Conservation (phyloP, 2,888 invertebrate species). For the Dasysyrphus tricinctus region DNA sequence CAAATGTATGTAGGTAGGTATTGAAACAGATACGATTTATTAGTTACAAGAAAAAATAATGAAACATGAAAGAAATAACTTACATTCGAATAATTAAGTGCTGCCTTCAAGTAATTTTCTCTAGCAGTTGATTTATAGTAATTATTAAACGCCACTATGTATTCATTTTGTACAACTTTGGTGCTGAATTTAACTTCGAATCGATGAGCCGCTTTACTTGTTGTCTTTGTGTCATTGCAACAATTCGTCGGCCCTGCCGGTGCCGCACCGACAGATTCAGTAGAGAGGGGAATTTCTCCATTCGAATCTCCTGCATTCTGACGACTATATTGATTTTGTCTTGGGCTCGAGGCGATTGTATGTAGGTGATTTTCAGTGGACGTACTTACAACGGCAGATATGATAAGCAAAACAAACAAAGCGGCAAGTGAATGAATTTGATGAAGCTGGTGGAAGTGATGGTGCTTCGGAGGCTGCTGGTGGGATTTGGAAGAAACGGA, state of each 20-base stretch:
- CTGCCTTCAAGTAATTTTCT: slow-evolving; percentile 90
- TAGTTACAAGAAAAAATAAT: background rate
- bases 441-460: slow-evolving; percentile 28
- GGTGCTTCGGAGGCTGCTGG: slow-evolving; percentile 40
- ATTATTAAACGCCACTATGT: slow-evolving; percentile 93
- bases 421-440: slow-evolving; percentile 59
- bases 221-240: slow-evolving; percentile 55
- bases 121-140: slow-evolving; percentile 91
- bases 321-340: slow-evolving; percentile 48
- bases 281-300: slow-evolving; percentile 12
- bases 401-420: slow-evolving; percentile 70
- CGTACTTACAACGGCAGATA: slow-evolving; percentile 63
- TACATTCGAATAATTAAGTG: slow-evolving; percentile 84
- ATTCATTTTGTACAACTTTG: slow-evolving; percentile 89
- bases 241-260: slow-evolving; percentile 28
- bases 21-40: no score
- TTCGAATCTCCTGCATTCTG: slow-evolving; percentile 43
- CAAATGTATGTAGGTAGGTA: no score
- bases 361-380: slow-evolving; percentile 64
- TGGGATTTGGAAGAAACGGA: slow-evolving; percentile 58
- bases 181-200: slow-evolving; percentile 84
- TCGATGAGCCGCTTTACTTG: slow-evolving; percentile 62
- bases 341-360: slow-evolving; percentile 32
- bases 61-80: slow-evolving; percentile 29
- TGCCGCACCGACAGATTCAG: background rate